These are phyloP conservation scores for Bombus waltoni DNA, from an alignment of 1,140 invertebrate genomes.

Conservation along the genomic window DNA sequence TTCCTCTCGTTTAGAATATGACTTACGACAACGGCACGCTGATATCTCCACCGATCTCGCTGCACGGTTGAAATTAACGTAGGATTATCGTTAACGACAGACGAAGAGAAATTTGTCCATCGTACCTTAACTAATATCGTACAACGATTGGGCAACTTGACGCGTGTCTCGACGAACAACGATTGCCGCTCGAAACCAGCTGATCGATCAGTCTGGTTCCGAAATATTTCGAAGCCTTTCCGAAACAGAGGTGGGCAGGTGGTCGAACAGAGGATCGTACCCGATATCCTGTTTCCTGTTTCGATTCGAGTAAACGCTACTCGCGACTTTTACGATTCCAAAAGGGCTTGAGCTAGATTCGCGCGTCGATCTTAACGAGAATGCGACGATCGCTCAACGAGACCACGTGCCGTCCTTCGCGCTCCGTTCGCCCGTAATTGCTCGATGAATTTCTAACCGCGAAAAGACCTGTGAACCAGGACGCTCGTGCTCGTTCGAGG, in stretches of 20 bases:
- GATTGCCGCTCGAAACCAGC: background rate
- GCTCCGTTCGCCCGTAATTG: constrained; percentile 61
- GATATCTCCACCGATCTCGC: constrained; percentile 58
- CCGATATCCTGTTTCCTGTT: constrained; percentile 1
- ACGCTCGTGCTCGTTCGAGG: background rate
- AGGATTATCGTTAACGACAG: background rate
- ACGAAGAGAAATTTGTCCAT: too few relatives aligned
- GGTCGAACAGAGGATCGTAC: constrained; percentile 11
- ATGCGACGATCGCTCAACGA: constrained; percentile 66
- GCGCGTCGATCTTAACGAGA: constrained; percentile 20
- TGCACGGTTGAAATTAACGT: background rate
- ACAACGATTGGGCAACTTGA: too few relatives aligned
- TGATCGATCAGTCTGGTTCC: background rate
- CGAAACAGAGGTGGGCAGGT: background rate
- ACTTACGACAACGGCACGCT: constrained; percentile 45
- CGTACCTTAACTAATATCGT: too few relatives aligned
- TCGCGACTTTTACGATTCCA: constrained; percentile 21
- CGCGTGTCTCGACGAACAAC: background rate
- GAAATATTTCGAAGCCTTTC: background rate
- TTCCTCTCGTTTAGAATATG: constrained; percentile 50
- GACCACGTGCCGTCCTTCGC: constrained; percentile 49
- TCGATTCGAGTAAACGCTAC: too few relatives aligned
- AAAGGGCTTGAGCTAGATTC: background rate
- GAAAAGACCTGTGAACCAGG: constrained; percentile 27
- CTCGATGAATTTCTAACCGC: constrained; percentile 66